Evolutionary conservation across 2,113 vertebrate genomes (phyloP), one percentile per base, ranked within the genome.

Genomic region (Stomatorhinus ivindoensis): DNA sequence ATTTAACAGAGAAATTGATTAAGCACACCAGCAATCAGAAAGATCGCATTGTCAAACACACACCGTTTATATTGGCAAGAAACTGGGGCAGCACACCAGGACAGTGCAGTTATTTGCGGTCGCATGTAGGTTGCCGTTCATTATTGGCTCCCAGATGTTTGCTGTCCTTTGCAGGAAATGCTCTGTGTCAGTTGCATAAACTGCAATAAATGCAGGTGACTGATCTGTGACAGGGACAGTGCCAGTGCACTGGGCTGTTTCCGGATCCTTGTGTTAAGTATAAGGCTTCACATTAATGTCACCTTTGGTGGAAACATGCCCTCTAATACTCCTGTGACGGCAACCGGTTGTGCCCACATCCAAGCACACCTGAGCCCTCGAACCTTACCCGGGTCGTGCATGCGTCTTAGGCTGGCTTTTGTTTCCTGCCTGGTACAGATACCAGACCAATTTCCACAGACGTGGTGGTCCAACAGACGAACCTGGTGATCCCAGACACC

Each of bases 371-470:
- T 11, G n/a, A 15, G 31, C 73, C 35, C 10, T 15, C 73, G 4
- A 6, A 61, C 55, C 73, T 7, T n/a, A 44, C 61, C 50, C 24
- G 47, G 46, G n/a, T 89, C 24, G 1, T 35, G 87, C 44, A 47
- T 58, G 69, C 42, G 24, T 27, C 44, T 84, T 48, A 86, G 47
- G 13, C 6, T 87, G 51, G 8, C 39, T 42, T 88, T 13, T 90
- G 73, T 21, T 90, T 89, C 5, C 51, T 84, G 91, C 88, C 35
- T 87, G 44, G 3, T 21, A 31, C 93, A 99, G 98, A 99, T 88
- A 98, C 97, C 89, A 97, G 97, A 90, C 96, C 98, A 0, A 95
- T 99, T 94, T 96, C 98, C 91, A 97, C 97, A 0, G 98, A 99
- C 88, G 97, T 97, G 91, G 96, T 98, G 3, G 97, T 99, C 86